Base-by-base conservation (phyloP, 2,888 invertebrate species). In the Caenorhabditis sulstoni region DNA sequence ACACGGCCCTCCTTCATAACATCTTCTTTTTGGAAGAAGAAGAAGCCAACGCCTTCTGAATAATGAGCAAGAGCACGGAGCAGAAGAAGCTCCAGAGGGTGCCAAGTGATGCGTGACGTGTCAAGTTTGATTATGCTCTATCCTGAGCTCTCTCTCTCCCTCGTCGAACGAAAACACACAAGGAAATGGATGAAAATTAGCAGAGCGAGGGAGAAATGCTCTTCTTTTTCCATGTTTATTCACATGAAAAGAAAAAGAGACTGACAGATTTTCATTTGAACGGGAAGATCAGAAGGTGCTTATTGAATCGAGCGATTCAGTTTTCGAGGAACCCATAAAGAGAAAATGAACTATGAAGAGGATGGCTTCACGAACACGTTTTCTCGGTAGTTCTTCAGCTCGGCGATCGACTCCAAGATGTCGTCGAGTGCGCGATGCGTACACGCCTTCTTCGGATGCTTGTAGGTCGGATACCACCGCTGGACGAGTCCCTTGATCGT, bases 301-400 rank as follows among this genome's bases (percentile, higher is more conserved):
- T 7, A 3, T 29, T 29, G 29, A 7, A 29, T 29, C 29, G 29
- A 29, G 29, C 4, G 29, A n/a, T n/a, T n/a, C n/a, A n/a, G n/a
- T n/a, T n/a, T n/a, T n/a, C n/a, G n/a, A n/a, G n/a, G n/a, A 11
- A 37, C 37, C 37, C 37, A 37, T 37, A 41, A 41, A 29, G 29
- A 11, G 41, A 11, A 41, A 41, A 41, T 3, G 3, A 45, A 5
- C 29, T 44, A 53, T 55, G 35, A 70, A 7, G 37, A 20, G 4
- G 52, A 11, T 3, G 55, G 16, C 39, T 73, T 62, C 12, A 78
- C 71, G 44, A 94, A 94, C 88, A 94, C 93, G 89, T 92, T 90
- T 47, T 92, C 87, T 90, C 93, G 94, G 91, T 95, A 97, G 92
- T 93, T 95, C 88, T 93, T 93, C 23, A 97, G 91, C 92, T 97